Percentiles rank a stretch among this genome's conserved stretches.
Conservation (phyloP, 2,113 vertebrate species). For the Plecturocebus donacophilus region DNA sequence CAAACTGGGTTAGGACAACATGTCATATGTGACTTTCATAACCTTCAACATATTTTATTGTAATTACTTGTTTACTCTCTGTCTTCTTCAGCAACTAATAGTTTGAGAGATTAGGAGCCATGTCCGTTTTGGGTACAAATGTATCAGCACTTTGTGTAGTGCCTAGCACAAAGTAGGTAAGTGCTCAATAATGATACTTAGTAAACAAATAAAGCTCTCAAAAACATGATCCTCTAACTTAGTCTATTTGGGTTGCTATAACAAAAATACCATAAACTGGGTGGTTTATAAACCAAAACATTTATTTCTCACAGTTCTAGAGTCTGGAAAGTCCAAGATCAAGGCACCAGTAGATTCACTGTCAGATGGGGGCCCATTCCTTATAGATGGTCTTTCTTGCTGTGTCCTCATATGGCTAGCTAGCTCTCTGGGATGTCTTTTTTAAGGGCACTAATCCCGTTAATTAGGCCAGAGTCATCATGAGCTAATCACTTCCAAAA, state of each 20-base stretch:
- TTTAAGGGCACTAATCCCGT: background rate
- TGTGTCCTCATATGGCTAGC: background rate
- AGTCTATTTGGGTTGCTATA: background rate
- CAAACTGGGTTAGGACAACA: background rate
- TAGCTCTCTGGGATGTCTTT: no score
- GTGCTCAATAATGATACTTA: background rate
- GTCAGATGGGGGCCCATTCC: background rate
- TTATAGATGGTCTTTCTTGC: background rate
- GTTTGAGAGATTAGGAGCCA: background rate
- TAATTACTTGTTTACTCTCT: background rate
- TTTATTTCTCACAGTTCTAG: background rate
- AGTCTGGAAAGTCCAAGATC: background rate
- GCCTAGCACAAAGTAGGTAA: background rate
- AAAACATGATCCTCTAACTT: background rate
- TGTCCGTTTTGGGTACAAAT: background rate
- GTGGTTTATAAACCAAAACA: background rate
- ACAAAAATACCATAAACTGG: background rate
- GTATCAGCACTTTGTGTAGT: background rate
- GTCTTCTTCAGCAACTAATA: background rate
- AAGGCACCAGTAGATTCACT: background rate
- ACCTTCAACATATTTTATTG: background rate
- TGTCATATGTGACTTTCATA: background rate
- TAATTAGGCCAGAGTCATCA: background rate
- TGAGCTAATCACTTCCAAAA: background rate
- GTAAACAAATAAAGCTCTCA: background rate